Evolutionary conservation across 53 echinoderm and acorn worm genomes (phyloP).

Genomic region (Echinarachnius parma): DNA sequence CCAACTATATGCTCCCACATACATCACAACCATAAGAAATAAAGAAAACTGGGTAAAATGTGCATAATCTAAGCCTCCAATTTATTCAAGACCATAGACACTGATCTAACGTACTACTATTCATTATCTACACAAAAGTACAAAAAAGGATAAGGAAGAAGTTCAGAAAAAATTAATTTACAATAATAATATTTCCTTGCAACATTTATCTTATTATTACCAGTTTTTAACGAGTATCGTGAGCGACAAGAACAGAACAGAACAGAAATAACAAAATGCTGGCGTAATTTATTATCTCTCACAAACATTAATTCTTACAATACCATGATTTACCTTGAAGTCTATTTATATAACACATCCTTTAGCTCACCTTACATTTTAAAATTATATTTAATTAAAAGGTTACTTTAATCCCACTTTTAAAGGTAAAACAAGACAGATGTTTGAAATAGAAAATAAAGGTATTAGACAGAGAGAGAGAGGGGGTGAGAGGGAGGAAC

Average conservation of each 20-base stretch:
- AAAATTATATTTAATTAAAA: too few species aligned
- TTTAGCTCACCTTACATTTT: too few species aligned
- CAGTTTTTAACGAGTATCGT: slow-evolving; percentile 1
- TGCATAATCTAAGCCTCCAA: slow-evolving; percentile 39
- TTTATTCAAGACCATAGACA: slow-evolving; percentile 35
- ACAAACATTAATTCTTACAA: slow-evolving; percentile 16
- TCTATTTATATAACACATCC: too few species aligned
- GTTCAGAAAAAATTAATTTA: slow-evolving; percentile 15
- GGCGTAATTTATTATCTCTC: slow-evolving; percentile 1
- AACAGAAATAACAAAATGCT: slow-evolving; percentile 25
- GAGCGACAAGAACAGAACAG: too few species aligned
- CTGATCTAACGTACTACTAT: slow-evolving; percentile 25
- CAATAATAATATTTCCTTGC: neutral
- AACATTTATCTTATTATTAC: neutral
- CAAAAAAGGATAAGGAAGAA: neutral
- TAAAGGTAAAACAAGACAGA: too few species aligned
- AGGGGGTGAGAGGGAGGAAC: too few species aligned
- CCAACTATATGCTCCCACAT: neutral
- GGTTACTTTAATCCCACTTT: too few species aligned
- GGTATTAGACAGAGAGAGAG: too few species aligned
- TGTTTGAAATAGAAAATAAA: too few species aligned
- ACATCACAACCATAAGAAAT: neutral
- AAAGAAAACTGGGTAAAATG: neutral
- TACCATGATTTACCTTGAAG: too few species aligned
- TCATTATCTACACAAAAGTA: slow-evolving; percentile 28